Evolutionary conservation across 1,140 invertebrate species (phyloP).

Genomic region (Drosophila ohnishii): DNA sequence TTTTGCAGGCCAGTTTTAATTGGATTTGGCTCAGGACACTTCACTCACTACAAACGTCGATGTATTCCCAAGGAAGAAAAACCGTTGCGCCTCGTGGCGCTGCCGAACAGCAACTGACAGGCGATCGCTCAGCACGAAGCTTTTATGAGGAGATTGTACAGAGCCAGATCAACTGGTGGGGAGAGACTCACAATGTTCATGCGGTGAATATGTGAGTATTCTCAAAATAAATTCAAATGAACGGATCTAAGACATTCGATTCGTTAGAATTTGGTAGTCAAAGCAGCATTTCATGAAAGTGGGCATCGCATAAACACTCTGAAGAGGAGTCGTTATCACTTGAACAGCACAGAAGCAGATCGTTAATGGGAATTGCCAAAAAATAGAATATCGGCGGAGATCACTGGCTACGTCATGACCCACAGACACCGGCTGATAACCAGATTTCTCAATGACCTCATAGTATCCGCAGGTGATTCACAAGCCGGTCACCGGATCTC

Average conservation of each 20-base stretch:
- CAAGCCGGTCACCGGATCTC: constrained; percentile 35
- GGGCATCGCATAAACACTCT: background rate
- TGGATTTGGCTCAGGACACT: constrained; percentile 8
- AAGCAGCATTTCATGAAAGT: background rate
- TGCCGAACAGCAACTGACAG: constrained; percentile 66
- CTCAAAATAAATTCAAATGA: background rate
- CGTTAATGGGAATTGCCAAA: constrained; percentile 27
- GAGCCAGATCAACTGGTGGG: constrained; percentile 9
- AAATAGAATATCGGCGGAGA: constrained; percentile 14
- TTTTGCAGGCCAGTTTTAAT: background rate
- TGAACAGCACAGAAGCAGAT: background rate
- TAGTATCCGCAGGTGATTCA: constrained; percentile 47
- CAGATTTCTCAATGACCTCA: constrained; percentile 58
- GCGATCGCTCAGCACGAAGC: constrained; percentile 34
- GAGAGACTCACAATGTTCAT: constrained; percentile 2
- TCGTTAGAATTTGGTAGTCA: no score
- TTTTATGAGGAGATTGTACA: constrained; percentile 58
- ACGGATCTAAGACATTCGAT: background rate
- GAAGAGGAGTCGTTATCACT: constrained; percentile 29
- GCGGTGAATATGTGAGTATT: background rate
- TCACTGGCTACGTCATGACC: constrained; percentile 48
- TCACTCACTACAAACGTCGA: constrained; percentile 23
- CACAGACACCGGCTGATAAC: constrained; percentile 22
- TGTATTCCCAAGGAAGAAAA: background rate
- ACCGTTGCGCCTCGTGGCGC: constrained; percentile 57